Conservation (phyloP, 2,888 invertebrate species). For the Lottia scabra region DNA sequence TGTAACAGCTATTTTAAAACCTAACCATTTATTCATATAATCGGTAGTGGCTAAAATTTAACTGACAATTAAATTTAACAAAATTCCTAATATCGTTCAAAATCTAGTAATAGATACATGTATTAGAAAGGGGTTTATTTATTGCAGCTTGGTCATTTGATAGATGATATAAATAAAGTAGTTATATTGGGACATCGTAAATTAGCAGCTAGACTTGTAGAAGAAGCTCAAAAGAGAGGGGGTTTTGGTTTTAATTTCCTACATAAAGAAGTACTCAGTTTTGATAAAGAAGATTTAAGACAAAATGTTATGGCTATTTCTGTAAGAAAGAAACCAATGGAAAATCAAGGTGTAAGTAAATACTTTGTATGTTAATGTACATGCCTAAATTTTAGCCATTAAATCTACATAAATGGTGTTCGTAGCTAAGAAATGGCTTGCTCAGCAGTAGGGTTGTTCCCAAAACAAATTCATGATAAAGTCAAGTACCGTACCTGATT, state of each 20-base stretch:
- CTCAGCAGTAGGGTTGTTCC: no score
- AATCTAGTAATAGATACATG: no score
- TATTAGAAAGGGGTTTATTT: not conserved
- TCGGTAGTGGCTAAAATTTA: no score
- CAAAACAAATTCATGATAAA: no score
- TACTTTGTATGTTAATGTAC: not conserved
- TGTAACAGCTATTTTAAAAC: no score
- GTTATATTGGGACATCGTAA: conserved; percentile 69
- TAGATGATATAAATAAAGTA: conserved; percentile 59
- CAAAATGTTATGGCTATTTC: conserved; percentile 57
- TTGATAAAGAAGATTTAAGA: conserved; percentile 66
- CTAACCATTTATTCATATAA: no score
- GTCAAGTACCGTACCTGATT: no score
- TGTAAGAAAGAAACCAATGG: conserved; percentile 68
- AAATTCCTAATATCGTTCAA: no score
- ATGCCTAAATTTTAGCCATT: no score
- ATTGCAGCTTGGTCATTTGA: conserved; percentile 40
- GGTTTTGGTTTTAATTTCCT: conserved; percentile 68
- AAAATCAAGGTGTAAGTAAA: conserved; percentile 56
- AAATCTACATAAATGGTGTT: no score
- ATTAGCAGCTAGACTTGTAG: conserved; percentile 67
- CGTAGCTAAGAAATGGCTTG: no score
- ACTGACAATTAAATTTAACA: no score
- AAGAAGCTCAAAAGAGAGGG: conserved; percentile 60
- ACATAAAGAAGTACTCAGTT: conserved; percentile 66